phyloP scores from a whole-genome alignment of 2,113 vertebrate genomes.

The Salvelinus alpinus region DNA sequence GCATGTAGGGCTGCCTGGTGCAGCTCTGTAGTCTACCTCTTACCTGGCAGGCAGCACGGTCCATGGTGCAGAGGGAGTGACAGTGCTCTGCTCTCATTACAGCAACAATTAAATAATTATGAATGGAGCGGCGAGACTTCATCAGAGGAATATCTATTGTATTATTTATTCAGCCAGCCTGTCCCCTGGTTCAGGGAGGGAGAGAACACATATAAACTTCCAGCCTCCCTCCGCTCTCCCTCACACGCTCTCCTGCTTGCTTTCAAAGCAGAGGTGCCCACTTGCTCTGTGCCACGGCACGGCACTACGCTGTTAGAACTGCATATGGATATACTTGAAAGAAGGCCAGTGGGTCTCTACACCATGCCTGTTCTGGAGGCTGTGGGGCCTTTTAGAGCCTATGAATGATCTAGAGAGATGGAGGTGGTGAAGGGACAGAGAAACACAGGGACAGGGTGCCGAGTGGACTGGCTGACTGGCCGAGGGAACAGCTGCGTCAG shows the following conservation, averaged over 20 bases:
- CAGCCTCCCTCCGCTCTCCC: constrained; percentile 64
- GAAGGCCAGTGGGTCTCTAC: neutral
- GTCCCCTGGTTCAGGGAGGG: constrained; percentile 76
- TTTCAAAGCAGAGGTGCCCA: constrained; percentile 59
- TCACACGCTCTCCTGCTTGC: constrained; percentile 59
- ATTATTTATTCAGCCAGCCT: constrained; percentile 79
- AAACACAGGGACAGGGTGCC: neutral
- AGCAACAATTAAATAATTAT: constrained; percentile 82
- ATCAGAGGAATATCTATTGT: constrained; percentile 81
- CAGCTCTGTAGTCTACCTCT: constrained; percentile 29
- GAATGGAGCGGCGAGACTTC: constrained; percentile 74
- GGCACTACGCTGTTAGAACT: neutral
- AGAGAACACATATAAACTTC: constrained; percentile 79
- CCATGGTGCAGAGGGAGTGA: constrained; percentile 21
- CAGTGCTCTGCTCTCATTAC: constrained; percentile 76
- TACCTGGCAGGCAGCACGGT: constrained; percentile 48
- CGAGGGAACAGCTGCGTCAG: neutral
- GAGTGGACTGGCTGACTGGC: neutral
- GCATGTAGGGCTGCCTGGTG: neutral
- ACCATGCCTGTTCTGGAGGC: neutral
- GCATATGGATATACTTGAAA: neutral
- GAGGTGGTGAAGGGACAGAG: neutral
- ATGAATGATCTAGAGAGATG: neutral
- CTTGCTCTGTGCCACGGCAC: constrained; percentile 9
- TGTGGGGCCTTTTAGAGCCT: neutral